Percentiles rank a stretch among this genome's conserved stretches.
These are phyloP conservation scores for Mormoops blainvillei DNA, from an alignment of 2,113 vertebrate species.

Conservation along the genomic window DNA sequence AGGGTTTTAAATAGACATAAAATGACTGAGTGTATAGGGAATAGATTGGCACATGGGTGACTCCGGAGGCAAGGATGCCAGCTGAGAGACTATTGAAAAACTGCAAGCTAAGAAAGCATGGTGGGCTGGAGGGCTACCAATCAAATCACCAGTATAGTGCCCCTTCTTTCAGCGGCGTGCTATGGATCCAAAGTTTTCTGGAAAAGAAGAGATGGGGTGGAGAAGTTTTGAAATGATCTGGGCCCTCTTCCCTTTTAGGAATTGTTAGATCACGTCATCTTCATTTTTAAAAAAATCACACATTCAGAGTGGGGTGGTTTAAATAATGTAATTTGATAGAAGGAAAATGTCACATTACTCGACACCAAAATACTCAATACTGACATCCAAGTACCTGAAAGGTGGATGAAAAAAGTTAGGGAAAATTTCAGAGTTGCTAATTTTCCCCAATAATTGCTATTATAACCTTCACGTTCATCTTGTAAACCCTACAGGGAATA, in stretches of 20 bases:
- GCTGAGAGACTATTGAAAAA: neutral
- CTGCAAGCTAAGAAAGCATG: neutral
- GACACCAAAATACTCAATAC: neutral
- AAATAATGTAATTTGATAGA: neutral
- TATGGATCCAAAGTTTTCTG: neutral
- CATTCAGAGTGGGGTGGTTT: neutral
- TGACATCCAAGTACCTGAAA: neutral
- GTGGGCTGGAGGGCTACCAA: neutral
- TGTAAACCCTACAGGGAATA: neutral
- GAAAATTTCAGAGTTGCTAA: neutral
- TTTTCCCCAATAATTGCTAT: neutral
- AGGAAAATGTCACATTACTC: neutral
- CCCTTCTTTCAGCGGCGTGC: neutral
- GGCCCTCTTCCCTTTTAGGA: neutral
- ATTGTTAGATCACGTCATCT: neutral
- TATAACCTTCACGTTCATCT: neutral
- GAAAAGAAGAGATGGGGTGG: neutral
- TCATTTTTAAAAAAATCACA: neutral
- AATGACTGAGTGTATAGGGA: neutral
- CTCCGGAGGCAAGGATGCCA: neutral
- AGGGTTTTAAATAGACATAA: neutral
- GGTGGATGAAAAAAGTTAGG: neutral
- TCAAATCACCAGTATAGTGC: neutral
- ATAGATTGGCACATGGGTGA: neutral
- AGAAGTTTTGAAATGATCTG: neutral